phyloP scores from a whole-genome alignment of 2,888 invertebrate species.

The Cataglyphis cursor region DNA sequence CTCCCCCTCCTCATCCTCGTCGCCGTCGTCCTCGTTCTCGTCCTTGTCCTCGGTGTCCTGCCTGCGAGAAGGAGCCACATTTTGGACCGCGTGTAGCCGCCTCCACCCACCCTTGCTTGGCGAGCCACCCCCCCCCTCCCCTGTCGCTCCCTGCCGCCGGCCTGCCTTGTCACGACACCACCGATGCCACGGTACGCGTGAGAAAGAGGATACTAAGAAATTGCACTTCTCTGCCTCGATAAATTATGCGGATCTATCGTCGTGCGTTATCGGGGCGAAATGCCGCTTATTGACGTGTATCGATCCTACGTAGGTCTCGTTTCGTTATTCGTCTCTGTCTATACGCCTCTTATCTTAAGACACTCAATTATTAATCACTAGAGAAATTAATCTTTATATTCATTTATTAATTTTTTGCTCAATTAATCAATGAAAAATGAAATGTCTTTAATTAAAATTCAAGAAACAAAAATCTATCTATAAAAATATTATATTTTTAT shows the following conservation, averaged over 20 bases:
- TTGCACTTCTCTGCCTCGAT: conserved; percentile 43
- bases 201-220: conserved; percentile 57
- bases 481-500: not conserved
- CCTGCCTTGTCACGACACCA: conserved; percentile 74
- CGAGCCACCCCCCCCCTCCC: conserved; percentile 47
- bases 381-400: not conserved
- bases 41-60: conserved; percentile 73
- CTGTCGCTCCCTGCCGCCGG: conserved; percentile 56
- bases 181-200: conserved; percentile 63
- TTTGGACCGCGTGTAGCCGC: conserved; percentile 77
- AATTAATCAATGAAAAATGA: not conserved
- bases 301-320: conserved; percentile 4
- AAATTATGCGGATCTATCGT: conserved; percentile 49
- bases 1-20: conserved; percentile 44
- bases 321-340: not conserved
- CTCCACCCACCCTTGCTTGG: conserved; percentile 65
- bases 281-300: conserved; percentile 17
- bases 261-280: conserved; percentile 25
- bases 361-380: not conserved
- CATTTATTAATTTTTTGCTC: not conserved
- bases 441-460: not conserved
- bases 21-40: conserved; percentile 65
- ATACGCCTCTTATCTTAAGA: not conserved
- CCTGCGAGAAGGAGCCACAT: conserved; percentile 77
- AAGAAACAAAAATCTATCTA: not conserved